phyloP scores from a whole-genome alignment of 2,797 vertebrate species.

The Takifugu ocellatus region DNA sequence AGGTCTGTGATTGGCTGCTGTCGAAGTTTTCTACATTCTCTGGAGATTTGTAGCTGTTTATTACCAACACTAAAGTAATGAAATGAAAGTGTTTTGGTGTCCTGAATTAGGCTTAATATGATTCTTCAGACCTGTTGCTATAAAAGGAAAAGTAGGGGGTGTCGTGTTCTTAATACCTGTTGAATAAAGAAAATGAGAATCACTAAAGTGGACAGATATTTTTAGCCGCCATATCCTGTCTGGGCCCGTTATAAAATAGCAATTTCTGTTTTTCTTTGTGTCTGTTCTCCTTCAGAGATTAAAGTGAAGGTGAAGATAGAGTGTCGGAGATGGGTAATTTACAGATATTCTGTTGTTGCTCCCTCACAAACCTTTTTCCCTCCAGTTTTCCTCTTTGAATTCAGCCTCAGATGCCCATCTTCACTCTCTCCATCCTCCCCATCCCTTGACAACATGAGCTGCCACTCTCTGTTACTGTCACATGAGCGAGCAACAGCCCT shows the following conservation, averaged over 20 bases:
- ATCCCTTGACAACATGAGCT: constrained; percentile 69
- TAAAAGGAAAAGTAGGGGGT: constrained; percentile 52
- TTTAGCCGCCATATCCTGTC: too few species aligned
- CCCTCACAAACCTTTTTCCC: constrained; percentile 25
- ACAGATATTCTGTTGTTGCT: constrained; percentile 46
- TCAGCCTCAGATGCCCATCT: constrained; percentile 36
- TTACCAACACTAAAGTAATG: constrained; percentile 38
- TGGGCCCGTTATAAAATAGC: background rate
- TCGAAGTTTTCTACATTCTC: constrained; percentile 7
- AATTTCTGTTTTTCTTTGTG: constrained; percentile 13
- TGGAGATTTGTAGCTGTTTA: constrained; percentile 28
- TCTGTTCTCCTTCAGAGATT: constrained; percentile 26
- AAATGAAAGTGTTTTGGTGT: constrained; percentile 40
- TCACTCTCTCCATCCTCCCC: constrained; percentile 43
- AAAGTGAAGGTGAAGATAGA: constrained; percentile 47
- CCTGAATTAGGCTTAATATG: constrained; percentile 52
- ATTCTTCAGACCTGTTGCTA: constrained; percentile 55
- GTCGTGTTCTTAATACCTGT: constrained; percentile 53
- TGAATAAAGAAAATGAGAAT: constrained; percentile 23
- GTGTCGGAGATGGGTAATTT: constrained; percentile 44
- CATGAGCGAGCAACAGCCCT: constrained; percentile 72
- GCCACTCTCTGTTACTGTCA: constrained; percentile 80
- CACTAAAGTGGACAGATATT: too few species aligned
- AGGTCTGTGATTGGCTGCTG: constrained; percentile 47
- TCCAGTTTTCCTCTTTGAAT: constrained; percentile 39